A percentile compares a stretch with the other conserved stretches of the same genome.
phyloP scores from a whole-genome alignment of 2,888 invertebrate genomes.

The Meteorus cinctellus region DNA sequence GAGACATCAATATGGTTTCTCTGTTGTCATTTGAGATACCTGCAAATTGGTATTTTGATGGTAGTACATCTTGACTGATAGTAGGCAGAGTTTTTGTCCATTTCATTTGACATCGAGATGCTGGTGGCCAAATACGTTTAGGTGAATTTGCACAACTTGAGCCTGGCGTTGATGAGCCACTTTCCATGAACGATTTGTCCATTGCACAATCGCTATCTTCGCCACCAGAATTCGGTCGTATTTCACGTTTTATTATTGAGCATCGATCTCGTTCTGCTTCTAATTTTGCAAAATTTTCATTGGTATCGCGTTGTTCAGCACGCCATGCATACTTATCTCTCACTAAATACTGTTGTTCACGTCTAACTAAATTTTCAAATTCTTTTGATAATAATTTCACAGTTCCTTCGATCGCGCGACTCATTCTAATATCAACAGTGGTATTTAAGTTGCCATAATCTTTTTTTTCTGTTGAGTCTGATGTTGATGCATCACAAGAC shows the following conservation, averaged over 20 bases:
- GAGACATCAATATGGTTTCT: constrained; percentile 22
- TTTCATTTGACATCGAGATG: constrained; percentile 69
- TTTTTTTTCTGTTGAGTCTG: constrained; percentile 39
- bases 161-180: constrained; percentile 78
- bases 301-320: constrained; percentile 53
- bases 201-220: constrained; percentile 76
- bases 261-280: constrained; percentile 64
- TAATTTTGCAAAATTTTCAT: constrained; percentile 62
- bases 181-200: constrained; percentile 67
- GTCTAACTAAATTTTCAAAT: constrained; percentile 66
- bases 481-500: constrained; percentile 47
- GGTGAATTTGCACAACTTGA: constrained; percentile 80
- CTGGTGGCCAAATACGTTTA: constrained; percentile 75
- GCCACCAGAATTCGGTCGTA: constrained; percentile 77
- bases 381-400: constrained; percentile 68
- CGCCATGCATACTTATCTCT: constrained; percentile 59
- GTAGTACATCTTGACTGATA: constrained; percentile 70
- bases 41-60: constrained; percentile 68
- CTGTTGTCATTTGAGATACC: constrained; percentile 55
- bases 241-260: constrained; percentile 69
- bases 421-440: constrained; percentile 64
- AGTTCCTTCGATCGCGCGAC: constrained; percentile 68
- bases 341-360: constrained; percentile 64
- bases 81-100: constrained; percentile 76
- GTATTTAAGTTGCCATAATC: constrained; percentile 36